phyloP scores from a whole-genome alignment of 2,797 vertebrate genomes.

The Petrocephalus sullivani region DNA sequence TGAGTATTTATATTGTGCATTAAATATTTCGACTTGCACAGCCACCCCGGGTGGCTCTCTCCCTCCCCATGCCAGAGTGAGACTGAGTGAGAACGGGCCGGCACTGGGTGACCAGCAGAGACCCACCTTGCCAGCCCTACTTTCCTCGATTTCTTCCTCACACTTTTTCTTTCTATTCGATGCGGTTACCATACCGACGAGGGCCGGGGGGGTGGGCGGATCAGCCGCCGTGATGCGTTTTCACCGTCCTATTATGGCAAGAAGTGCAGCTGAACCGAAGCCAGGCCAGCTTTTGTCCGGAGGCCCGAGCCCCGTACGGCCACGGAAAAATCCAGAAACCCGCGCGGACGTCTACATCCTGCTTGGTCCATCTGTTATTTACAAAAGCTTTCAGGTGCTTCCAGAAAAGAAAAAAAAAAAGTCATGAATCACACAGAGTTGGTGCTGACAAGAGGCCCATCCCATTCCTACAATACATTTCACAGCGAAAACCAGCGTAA shows the following conservation, averaged over 20 bases:
- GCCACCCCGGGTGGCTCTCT: not conserved
- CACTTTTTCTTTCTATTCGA: not conserved
- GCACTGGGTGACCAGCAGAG: not conserved
- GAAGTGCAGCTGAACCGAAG: not conserved
- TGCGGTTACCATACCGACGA: not conserved
- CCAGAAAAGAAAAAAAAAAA: conserved; percentile 1
- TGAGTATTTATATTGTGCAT: not conserved
- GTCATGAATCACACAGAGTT: conserved; percentile 51
- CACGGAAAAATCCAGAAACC: not conserved
- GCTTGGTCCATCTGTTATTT: conserved; percentile 36
- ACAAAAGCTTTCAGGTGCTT: conserved; percentile 30
- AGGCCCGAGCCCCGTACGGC: not conserved
- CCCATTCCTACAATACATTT: conserved; percentile 39
- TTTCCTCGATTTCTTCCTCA: not conserved
- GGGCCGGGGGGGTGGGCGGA: not conserved
- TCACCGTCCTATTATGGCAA: not conserved
- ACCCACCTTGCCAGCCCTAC: not conserved
- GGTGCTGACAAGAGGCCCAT: conserved; percentile 26
- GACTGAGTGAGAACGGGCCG: too few species aligned
- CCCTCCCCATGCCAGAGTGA: not conserved
- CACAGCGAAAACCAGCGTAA: conserved; percentile 38
- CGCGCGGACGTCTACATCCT: not conserved
- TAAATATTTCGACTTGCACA: not conserved
- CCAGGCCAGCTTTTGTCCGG: not conserved
- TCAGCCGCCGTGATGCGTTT: not conserved